Percentiles rank a stretch among this genome's conserved stretches.
Evolutionary conservation across 2,797 vertebrate species (phyloP).

Genomic region (Pelodytes ibericus): DNA sequence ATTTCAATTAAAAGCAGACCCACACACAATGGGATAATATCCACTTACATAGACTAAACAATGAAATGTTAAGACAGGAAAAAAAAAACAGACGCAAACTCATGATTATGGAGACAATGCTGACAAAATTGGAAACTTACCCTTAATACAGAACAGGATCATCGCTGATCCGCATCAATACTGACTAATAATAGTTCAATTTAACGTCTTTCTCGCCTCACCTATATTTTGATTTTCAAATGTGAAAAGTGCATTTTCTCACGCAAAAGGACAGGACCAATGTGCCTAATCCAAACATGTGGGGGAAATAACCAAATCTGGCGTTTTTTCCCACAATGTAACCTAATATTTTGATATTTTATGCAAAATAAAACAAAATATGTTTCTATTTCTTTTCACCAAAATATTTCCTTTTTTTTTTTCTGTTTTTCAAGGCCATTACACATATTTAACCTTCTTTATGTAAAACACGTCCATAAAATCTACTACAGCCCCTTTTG

Average conservation of each 20-base stretch:
- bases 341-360: constrained; percentile 6
- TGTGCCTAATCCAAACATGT: background rate
- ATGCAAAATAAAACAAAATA: background rate
- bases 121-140: background rate
- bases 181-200: background rate
- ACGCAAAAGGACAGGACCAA: background rate
- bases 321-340: background rate
- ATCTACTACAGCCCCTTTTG: background rate
- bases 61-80: too few relatives aligned
- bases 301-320: background rate
- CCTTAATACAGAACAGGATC: background rate
- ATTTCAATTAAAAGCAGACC: too few relatives aligned
- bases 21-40: too few relatives aligned
- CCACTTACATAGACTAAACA: too few relatives aligned
- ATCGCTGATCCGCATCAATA: background rate
- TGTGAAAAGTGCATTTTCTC: background rate
- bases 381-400: background rate
- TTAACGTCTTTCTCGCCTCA: background rate
- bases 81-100: background rate
- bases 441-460: background rate
- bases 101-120: background rate
- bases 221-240: background rate
- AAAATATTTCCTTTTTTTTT: background rate
- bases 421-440: background rate
- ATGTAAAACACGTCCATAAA: background rate